Conservation (phyloP, 1,140 invertebrate genomes). For the Phthorimaea operculella region DNA sequence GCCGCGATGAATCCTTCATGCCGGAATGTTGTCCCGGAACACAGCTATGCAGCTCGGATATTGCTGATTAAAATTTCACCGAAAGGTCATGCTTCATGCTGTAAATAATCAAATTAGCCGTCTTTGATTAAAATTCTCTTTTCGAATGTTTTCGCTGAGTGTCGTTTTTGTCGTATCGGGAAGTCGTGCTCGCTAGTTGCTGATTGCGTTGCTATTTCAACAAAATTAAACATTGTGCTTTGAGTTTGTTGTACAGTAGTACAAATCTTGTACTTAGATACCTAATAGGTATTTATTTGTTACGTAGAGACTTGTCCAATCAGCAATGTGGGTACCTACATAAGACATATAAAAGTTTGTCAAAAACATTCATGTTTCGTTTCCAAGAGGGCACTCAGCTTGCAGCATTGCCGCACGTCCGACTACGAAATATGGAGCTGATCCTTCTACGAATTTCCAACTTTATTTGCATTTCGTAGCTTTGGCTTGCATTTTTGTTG, state of each 20-base stretch:
- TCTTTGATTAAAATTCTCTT: not conserved
- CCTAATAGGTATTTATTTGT: too few relatives aligned
- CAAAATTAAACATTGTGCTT: too few relatives aligned
- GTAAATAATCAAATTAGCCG: not conserved
- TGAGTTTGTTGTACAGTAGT: too few relatives aligned
- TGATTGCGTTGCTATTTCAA: too few relatives aligned
- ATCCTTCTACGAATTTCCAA: not conserved
- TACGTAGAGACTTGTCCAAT: too few relatives aligned
- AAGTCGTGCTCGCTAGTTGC: too few relatives aligned
- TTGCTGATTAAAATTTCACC: constrained; percentile 1
- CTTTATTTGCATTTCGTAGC: constrained; percentile 2
- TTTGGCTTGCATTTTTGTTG: constrained; percentile 15
- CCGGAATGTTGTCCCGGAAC: constrained; percentile 1
- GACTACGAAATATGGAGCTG: not conserved
- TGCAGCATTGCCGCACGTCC: not conserved
- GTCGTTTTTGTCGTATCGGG: not conserved
- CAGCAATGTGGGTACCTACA: too few relatives aligned
- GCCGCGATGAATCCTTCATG: not conserved
- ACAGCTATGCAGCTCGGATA: not conserved
- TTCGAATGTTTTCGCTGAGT: not conserved
- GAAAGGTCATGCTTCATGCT: not conserved
- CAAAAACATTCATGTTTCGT: too few relatives aligned
- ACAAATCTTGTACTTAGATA: too few relatives aligned
- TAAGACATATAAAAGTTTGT: too few relatives aligned
- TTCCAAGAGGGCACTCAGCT: too few relatives aligned